phyloP scores from a whole-genome alignment of 1,140 invertebrate genomes.

The Lordiphosa collinella region DNA sequence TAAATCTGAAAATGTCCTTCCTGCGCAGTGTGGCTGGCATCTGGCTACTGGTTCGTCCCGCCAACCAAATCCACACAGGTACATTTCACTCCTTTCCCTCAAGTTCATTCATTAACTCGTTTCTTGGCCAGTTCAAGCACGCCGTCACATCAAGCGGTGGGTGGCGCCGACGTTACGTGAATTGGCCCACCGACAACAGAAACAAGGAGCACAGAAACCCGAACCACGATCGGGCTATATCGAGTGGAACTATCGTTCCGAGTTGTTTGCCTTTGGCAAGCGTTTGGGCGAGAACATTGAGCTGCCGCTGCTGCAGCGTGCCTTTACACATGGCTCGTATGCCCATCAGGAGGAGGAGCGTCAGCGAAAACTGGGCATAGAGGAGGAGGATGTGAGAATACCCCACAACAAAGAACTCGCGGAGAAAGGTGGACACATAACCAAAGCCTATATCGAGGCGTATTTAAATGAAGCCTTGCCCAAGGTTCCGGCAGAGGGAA shows the following conservation, averaged over 20 bases:
- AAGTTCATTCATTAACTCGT: constrained; percentile 20
- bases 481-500: constrained; percentile 85
- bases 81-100: neutral
- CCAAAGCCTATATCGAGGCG: constrained; percentile 81
- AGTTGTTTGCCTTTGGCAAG: constrained; percentile 92
- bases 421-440: constrained; percentile 83
- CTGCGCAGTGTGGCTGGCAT: constrained; percentile 25
- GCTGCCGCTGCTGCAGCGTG: constrained; percentile 84
- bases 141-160: constrained; percentile 81
- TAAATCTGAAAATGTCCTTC: constrained; percentile 45
- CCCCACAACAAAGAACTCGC: constrained; percentile 86
- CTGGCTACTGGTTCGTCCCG: constrained; percentile 13
- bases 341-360: constrained; percentile 85
- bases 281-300: constrained; percentile 92
- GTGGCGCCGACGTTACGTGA: constrained; percentile 81
- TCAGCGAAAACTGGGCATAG: constrained; percentile 86
- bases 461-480: constrained; percentile 83
- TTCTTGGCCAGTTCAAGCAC: constrained; percentile 37
- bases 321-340: constrained; percentile 91
- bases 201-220: constrained; percentile 51
- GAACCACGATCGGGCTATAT: constrained; percentile 83
- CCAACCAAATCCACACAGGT: constrained; percentile 27
- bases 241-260: constrained; percentile 94
- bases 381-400: constrained; percentile 82
- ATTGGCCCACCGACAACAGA: constrained; percentile 55